A percentile compares a stretch with the other conserved stretches of the same genome.
These are phyloP conservation scores for Boloria euphrosyne DNA, from an alignment of 2,888 invertebrate species.

Conservation along the genomic window DNA sequence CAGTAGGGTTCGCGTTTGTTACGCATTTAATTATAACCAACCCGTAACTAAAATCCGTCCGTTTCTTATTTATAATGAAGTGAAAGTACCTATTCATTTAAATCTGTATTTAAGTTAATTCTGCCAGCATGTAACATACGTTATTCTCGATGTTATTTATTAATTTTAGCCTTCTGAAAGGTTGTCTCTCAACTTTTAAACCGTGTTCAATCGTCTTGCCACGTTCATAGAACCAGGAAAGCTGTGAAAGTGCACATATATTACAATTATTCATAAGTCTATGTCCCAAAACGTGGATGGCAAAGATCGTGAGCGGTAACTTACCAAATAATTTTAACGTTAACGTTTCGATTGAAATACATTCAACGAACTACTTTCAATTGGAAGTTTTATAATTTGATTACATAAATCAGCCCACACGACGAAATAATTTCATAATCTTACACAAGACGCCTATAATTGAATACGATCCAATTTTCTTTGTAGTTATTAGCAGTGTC, in stretches of 20 bases:
- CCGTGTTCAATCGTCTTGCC: constrained; percentile 55
- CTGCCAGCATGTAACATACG: not conserved
- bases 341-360: constrained; percentile 12
- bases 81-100: constrained; percentile 7
- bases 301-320: constrained; percentile 6
- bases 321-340: constrained; percentile 18
- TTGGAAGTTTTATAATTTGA: not conserved
- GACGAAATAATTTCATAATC: constrained; percentile 7
- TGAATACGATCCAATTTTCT: not conserved
- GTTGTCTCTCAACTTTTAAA: constrained; percentile 22
- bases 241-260: constrained; percentile 67
- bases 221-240: constrained; percentile 58
- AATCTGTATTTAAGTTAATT: not conserved
- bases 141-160: constrained; percentile 9
- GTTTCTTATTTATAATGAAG: not conserved
- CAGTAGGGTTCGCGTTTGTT: not conserved
- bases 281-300: not conserved
- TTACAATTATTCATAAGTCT: constrained; percentile 22
- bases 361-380: not conserved
- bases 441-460: constrained; percentile 4
- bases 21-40: not conserved
- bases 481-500: not conserved
- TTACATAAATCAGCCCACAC: constrained; percentile 31
- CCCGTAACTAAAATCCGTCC: not conserved
- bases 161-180: constrained; percentile 30